Base-by-base conservation (phyloP, 2,113 vertebrate species). In the Athene noctua region DNA sequence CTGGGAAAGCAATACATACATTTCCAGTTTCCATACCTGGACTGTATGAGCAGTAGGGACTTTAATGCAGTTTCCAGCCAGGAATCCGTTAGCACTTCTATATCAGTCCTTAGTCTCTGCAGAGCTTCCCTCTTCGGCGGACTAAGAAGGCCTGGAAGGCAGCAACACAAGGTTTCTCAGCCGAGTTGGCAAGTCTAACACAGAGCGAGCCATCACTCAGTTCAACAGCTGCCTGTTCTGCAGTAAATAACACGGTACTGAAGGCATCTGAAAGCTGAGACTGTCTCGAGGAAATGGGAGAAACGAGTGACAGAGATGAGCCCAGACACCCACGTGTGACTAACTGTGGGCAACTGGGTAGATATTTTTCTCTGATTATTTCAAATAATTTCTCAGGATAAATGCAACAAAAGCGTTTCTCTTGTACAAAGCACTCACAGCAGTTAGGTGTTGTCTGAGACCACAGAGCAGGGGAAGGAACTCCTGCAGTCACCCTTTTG, bases 51-150 rank as follows among this genome's bases (percentile, higher is more conserved):
- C 74, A 99, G 98, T 92, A 99, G 98, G 88, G 99, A 99, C 95
- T 99, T 99, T 29, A 99, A 97, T 0, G 99, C 99, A 5, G 99
- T 99, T 98, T 98, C 99, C 96, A 99, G 98, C 99, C 99, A 99
- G 77, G 99, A 98, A 94, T 99, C 99, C 2, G 99, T 99, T 27
- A 99, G 97, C n/a, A 98, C 98, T 98, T 99, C 99, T 44, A 99
- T 99, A 92, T 99, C 99, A 0, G 99, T 98, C 97, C 99, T 98
- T 58, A 99, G 98, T 63, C 98, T 97, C 34, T 99, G 97, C 32
- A 99, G 98, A 80, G 99, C 98, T 86, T 99, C 99, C 80, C 98
- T 98, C 97, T 99, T 99, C 95, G 99, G 98, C 0, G 99, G 99
- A 95, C 98, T 99, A 51, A 99, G 98, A 42, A 99, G 98, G 49